Base-by-base conservation (phyloP, 1,140 invertebrate species). In the Drosophila pseudoananassae region DNA sequence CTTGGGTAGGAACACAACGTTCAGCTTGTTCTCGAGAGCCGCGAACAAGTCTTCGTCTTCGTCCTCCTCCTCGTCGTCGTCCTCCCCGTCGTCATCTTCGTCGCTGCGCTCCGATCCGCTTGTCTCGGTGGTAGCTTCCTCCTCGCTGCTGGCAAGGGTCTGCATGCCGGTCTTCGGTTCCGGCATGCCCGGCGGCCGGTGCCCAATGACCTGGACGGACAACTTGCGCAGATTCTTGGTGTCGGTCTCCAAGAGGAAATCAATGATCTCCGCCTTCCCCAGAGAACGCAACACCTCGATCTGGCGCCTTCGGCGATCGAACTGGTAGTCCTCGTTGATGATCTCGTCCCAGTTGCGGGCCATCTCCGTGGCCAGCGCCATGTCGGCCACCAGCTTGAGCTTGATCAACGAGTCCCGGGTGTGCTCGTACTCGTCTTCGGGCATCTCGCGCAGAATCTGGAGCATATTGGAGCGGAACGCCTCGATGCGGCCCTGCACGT, bases 401-500 rank as follows among this genome's bases (percentile, higher is more conserved):
- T 95, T 96, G 17, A 95, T 95, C 15, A 97, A 92, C 15, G 96
- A 93, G 14, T 94, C 92, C 54, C 94, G 94, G 0, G 93, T 92
- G 47, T 93, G 92, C 10, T 94, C 84, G 51, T 97, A 94, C 9
- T 96, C 94, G 14, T 94, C 92, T 15, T 94, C 90, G 0, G 93
- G 83, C 88, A 96, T 94, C 0, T 94, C 92, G 46, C 93, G 83
- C 20, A 97, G 82, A 12, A 93, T 94, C 45, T 94, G 91, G 6
- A 93, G 79, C 85, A 97, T 96, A 36, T 94, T 92, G 63, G 93
- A 92, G 15, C 97, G 91, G 92, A 98, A 98, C 14, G 90, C 92
- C 81, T 97, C 95, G 46, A 98, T 96, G 43, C 96, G 93, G 2
- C 93, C 80, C 87, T 98, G 95, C 20, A 97, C 94, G 90, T 95